Percentiles rank a stretch among this genome's conserved stretches.
phyloP scores from a whole-genome alignment of 2,797 vertebrate species.

The Astyanax mexicanus region DNA sequence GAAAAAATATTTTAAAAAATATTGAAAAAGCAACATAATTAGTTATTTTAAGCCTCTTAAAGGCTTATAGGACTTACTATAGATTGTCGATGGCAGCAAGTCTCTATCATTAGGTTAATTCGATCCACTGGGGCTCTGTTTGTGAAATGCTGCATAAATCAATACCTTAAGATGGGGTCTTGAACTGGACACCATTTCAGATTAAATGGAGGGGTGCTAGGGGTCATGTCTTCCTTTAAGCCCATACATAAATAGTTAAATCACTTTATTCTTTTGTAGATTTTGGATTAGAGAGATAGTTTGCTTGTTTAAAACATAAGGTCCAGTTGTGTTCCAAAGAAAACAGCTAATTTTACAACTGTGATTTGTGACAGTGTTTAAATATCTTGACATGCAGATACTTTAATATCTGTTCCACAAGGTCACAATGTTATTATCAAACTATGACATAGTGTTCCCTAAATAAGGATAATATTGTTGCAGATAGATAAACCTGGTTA shows the following conservation, averaged over 20 bases:
- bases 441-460: neutral
- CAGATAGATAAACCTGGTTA: neutral
- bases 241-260: neutral
- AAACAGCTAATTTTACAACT: neutral
- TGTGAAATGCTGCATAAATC: conserved; percentile 72
- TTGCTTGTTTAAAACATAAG: neutral
- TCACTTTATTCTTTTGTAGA: conserved; percentile 34
- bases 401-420: neutral
- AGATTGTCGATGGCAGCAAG: conserved; percentile 40
- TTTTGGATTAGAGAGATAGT: neutral
- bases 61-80: conserved; percentile 23
- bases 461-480: neutral
- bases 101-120: conserved; percentile 57
- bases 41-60: neutral
- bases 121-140: conserved; percentile 66
- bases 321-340: neutral
- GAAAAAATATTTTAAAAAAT: too few species aligned
- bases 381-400: neutral
- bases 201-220: conserved; percentile 72
- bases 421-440: neutral
- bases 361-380: neutral
- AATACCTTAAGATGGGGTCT: conserved; percentile 62
- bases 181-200: conserved; percentile 62
- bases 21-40: too few species aligned
- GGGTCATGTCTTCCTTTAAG: conserved; percentile 54